Conservation (phyloP, 2,888 invertebrate species). For the Deroplatys truncata region DNA sequence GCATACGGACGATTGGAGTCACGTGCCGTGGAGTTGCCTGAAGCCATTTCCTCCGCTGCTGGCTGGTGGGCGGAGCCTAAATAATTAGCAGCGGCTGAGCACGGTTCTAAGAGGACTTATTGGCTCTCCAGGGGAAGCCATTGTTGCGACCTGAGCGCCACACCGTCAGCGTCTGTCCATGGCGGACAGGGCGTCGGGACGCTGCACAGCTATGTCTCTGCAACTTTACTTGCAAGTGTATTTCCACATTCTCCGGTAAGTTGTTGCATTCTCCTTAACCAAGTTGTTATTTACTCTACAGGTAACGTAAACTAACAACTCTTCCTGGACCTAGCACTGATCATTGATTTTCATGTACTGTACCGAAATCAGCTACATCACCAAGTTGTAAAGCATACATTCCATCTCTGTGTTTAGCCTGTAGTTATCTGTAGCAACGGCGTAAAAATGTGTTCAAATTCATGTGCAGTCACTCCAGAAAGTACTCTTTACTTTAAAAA, state of each 20-base stretch:
- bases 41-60: not conserved
- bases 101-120: conserved; percentile 12
- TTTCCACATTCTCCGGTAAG: not conserved
- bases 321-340: not conserved
- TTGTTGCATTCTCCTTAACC: not conserved
- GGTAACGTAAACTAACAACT: not conserved
- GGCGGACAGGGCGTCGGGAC: not conserved
- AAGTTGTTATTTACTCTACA: not conserved
- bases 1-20: not conserved
- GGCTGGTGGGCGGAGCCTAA: not conserved
- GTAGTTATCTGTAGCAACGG: too few species aligned
- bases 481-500: too few species aligned
- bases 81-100: conserved; percentile 10
- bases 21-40: not conserved
- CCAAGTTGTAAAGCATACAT: too few species aligned
- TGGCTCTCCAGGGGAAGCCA: conserved; percentile 21
- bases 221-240: not conserved
- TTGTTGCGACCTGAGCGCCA: conserved; percentile 1
- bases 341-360: not conserved
- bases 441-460: too few species aligned
- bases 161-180: conserved; percentile 6
- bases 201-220: not conserved
- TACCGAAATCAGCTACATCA: not conserved
- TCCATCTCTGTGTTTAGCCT: too few species aligned
- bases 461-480: too few species aligned